Evolutionary conservation across 1,140 invertebrate species (phyloP).

Genomic region (Magallana ariakensis): DNA sequence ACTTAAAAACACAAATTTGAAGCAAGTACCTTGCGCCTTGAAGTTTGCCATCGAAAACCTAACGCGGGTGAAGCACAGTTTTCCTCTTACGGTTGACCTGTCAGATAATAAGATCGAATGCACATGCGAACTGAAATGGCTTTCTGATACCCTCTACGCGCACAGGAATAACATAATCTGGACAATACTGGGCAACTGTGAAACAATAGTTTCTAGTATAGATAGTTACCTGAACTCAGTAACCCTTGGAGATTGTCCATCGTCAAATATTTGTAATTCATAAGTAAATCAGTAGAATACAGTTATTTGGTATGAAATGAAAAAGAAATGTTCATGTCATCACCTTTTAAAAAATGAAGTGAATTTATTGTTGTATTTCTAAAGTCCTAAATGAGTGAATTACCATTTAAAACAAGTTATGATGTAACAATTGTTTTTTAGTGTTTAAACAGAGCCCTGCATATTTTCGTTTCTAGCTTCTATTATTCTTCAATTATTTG

Average conservation of each 20-base stretch:
- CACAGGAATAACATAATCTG: not conserved
- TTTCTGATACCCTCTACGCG: slow-evolving; percentile 12
- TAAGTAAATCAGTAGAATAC: not conserved
- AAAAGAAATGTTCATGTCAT: too few relatives aligned
- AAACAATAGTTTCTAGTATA: slow-evolving; percentile 38
- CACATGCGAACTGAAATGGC: slow-evolving; percentile 54
- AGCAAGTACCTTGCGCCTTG: slow-evolving; percentile 50
- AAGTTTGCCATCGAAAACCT: slow-evolving; percentile 27
- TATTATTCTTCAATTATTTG: too few relatives aligned
- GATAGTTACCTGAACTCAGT: slow-evolving; percentile 36
- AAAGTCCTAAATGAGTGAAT: too few relatives aligned
- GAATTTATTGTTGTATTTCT: too few relatives aligned
- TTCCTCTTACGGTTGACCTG: slow-evolving; percentile 44
- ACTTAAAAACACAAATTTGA: slow-evolving; percentile 28
- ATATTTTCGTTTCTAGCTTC: too few relatives aligned
- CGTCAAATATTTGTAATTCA: not conserved
- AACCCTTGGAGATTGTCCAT: not conserved
- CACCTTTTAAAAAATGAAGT: too few relatives aligned
- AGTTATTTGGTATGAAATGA: too few relatives aligned
- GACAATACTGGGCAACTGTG: slow-evolving; percentile 42
- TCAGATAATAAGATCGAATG: slow-evolving; percentile 49
- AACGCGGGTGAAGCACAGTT: not conserved
- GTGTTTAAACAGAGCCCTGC: too few relatives aligned
- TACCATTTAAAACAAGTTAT: too few relatives aligned
- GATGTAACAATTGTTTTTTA: too few relatives aligned